Evolutionary conservation across 2,888 invertebrate genomes (phyloP), one percentile per base, ranked within the genome.

Genomic region (Hecatera dysodea): DNA sequence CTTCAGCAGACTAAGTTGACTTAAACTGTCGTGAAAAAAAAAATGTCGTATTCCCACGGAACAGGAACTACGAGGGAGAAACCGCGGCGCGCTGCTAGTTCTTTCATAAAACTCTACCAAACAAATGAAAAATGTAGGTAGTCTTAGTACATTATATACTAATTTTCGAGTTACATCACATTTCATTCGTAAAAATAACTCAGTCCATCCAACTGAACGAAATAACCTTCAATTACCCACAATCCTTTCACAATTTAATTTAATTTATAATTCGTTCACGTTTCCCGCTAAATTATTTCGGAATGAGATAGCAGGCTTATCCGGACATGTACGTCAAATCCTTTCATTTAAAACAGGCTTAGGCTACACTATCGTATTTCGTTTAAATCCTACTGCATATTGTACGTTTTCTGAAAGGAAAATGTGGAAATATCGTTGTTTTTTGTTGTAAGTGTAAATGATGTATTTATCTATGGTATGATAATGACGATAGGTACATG

Each of bases 331-430:
- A 85, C 86, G 86, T 89, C 80, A 88, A 91, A 90, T 90, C 93
- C 90, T 87, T 91, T 89, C 85, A 91, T 91, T 83, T 91, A 89
- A 90, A 91, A 88, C 81, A 81, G 89, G 84, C 50, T 84, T 81
- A 63, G 29, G 29, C n/a, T 63, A 52, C 57, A 73, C 82, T 77
- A 84, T 80, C 84, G 77, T 76, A 79, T 82, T 87, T 81, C 79
- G 77, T 78, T 84, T 75, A 73, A 82, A 74, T 83, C 64, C 77
- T 61, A 71, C 81, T 82, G 82, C 81, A 80, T 84, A 79, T 44
- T 62, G 77, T 72, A 8, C 6, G 78, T 59, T 80, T 67, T n/a
- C 46, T 59, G 19, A 55, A 55, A 39, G 27, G 62, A 52, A 52
- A 27, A 46, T 33, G 44, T 67, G 33, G 36, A 17, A 22, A 33